These are phyloP conservation scores for Dicaeum eximium DNA, from an alignment of 2,113 vertebrate genomes.

Conservation along the genomic window DNA sequence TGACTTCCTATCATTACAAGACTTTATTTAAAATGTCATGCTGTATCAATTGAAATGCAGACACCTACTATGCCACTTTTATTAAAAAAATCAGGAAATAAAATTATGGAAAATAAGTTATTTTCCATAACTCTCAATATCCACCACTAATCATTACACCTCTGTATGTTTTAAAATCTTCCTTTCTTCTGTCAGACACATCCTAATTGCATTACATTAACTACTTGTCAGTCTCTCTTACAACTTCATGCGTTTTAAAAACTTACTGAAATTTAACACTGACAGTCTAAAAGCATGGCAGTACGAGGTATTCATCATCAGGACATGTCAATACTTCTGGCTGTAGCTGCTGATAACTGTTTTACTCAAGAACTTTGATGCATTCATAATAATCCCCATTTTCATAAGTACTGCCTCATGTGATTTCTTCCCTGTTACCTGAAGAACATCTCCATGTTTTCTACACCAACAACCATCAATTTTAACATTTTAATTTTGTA, in stretches of 20 bases:
- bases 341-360: neutral
- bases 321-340: neutral
- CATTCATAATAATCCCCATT: neutral
- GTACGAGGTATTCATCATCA: neutral
- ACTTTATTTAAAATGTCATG: neutral
- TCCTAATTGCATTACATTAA: neutral
- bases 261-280: neutral
- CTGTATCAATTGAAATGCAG: neutral
- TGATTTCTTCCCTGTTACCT: neutral
- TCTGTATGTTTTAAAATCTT: neutral
- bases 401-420: neutral
- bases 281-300: neutral
- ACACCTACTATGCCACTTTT: neutral
- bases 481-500: neutral
- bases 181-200: neutral
- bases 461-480: neutral
- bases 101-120: neutral
- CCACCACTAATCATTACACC: neutral
- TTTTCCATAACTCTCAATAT: neutral
- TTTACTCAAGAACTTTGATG: neutral
- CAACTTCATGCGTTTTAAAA: neutral
- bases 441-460: neutral
- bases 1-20: neutral
- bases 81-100: neutral
- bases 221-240: neutral